phyloP scores from a whole-genome alignment of 2,797 vertebrate species.

The Silurus aristotelis region DNA sequence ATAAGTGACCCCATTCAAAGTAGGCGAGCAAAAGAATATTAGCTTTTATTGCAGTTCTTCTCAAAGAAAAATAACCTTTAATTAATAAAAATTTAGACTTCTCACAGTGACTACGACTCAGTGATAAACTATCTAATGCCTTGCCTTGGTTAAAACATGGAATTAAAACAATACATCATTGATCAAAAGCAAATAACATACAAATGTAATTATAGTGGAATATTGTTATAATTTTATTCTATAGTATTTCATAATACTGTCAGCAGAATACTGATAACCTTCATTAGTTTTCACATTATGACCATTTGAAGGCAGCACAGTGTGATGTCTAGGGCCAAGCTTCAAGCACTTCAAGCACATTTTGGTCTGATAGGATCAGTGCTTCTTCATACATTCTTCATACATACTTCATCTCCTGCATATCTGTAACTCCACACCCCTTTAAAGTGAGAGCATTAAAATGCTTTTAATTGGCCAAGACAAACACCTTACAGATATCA shows the following conservation, averaged over 20 bases:
- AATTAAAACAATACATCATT: conserved; percentile 71
- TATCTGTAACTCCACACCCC: not conserved
- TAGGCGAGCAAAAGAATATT: conserved; percentile 61
- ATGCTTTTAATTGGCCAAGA: not conserved
- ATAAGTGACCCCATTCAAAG: conserved; percentile 65
- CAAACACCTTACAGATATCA: not conserved
- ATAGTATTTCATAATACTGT: conserved; percentile 65
- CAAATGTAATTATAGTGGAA: conserved; percentile 69
- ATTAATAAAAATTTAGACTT: conserved; percentile 71
- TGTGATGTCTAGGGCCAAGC: not conserved
- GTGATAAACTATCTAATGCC: conserved; percentile 51
- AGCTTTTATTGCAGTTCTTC: conserved; percentile 59
- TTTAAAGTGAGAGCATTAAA: conserved; percentile 7
- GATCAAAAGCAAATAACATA: conserved; percentile 73
- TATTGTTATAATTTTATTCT: conserved; percentile 55
- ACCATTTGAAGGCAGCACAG: conserved; percentile 55
- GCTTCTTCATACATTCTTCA: not conserved
- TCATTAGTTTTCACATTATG: conserved; percentile 67
- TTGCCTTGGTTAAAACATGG: conserved; percentile 61
- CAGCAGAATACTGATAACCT: conserved; percentile 68
- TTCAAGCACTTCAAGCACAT: not conserved
- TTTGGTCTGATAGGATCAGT: conserved; percentile 4
- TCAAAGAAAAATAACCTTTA: conserved; percentile 70
- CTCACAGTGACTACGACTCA: conserved; percentile 60
- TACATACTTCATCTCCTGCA: not conserved